phyloP scores from a whole-genome alignment of 2,888 invertebrate genomes.

The Acleris cristana region DNA sequence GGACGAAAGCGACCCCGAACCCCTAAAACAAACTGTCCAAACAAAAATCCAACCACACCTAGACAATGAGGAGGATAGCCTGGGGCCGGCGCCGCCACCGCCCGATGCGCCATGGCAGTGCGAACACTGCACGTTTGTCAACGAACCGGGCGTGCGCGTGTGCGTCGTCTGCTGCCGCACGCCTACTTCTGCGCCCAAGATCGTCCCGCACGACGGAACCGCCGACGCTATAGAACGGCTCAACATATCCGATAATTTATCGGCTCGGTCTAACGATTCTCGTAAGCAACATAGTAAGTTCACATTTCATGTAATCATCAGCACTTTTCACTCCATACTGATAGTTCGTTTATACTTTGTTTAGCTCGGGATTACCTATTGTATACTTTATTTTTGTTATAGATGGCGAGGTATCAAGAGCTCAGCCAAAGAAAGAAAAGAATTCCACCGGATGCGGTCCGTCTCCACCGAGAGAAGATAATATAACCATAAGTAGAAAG shows the following conservation, averaged over 20 bases:
- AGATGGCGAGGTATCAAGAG: constrained; percentile 52
- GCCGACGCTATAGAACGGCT: constrained; percentile 49
- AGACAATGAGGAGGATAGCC: constrained; percentile 56
- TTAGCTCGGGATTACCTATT: neutral
- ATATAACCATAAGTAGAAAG: constrained; percentile 43
- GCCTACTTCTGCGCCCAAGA: constrained; percentile 72
- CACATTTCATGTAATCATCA: neutral
- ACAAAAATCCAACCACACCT: neutral
- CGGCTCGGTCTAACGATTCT: constrained; percentile 52
- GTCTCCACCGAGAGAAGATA: constrained; percentile 83
- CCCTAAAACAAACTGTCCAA: constrained; percentile 9
- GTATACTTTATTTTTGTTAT: constrained; percentile 36
- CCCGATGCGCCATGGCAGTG: constrained; percentile 90
- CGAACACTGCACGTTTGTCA: constrained; percentile 95
- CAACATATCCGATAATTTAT: constrained; percentile 44
- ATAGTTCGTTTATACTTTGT: too few relatives aligned
- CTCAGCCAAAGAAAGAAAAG: constrained; percentile 62
- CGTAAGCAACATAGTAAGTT: constrained; percentile 84
- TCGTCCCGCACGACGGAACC: constrained; percentile 47
- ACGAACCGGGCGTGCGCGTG: constrained; percentile 90
- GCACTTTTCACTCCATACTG: neutral
- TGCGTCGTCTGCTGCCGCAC: constrained; percentile 95
- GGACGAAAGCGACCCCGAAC: constrained; percentile 59
- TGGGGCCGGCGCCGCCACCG: constrained; percentile 76
- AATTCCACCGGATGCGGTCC: constrained; percentile 85